Evolutionary conservation across 1,140 invertebrate genomes (phyloP).

Genomic region (Neodiprion lecontei): DNA sequence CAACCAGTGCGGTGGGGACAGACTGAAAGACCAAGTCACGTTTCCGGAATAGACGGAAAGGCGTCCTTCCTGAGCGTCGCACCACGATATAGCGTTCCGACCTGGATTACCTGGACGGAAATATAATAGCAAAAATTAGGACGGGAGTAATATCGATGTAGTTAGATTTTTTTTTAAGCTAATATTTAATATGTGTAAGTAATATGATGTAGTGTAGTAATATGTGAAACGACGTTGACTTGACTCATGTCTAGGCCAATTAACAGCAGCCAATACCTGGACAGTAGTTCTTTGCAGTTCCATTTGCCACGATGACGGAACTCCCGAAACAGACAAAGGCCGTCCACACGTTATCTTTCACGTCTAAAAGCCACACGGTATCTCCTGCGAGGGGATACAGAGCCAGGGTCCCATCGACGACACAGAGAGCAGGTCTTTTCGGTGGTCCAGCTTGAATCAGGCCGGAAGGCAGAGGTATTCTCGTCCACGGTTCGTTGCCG

Average conservation of each 20-base stretch:
- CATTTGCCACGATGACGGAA: neutral
- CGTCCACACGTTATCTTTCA: constrained; percentile 4
- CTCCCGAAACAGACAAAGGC: constrained; percentile 6
- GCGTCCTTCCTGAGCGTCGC: neutral
- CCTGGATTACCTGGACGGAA: neutral
- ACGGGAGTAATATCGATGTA: no score
- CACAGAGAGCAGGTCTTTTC: neutral
- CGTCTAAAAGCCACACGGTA: constrained; percentile 9
- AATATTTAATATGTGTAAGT: no score
- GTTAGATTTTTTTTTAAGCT: no score
- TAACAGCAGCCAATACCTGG: neutral
- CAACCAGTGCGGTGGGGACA: constrained; percentile 9
- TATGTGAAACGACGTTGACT: no score
- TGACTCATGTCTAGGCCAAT: no score
- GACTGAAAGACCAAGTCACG: constrained; percentile 6
- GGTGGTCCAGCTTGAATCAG: constrained; percentile 2
- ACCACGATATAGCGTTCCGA: constrained; percentile 4
- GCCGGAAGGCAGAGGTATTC: neutral
- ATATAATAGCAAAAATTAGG: neutral
- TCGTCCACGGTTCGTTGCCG: neutral
- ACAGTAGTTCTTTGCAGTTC: constrained; percentile 1
- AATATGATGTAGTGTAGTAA: no score
- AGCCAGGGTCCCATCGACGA: neutral
- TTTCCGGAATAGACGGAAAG: neutral
- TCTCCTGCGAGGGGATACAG: constrained; percentile 2